Percentiles rank a stretch among this genome's conserved stretches.
Evolutionary conservation across 2,888 invertebrate genomes (phyloP).

Genomic region (Melieria picta): DNA sequence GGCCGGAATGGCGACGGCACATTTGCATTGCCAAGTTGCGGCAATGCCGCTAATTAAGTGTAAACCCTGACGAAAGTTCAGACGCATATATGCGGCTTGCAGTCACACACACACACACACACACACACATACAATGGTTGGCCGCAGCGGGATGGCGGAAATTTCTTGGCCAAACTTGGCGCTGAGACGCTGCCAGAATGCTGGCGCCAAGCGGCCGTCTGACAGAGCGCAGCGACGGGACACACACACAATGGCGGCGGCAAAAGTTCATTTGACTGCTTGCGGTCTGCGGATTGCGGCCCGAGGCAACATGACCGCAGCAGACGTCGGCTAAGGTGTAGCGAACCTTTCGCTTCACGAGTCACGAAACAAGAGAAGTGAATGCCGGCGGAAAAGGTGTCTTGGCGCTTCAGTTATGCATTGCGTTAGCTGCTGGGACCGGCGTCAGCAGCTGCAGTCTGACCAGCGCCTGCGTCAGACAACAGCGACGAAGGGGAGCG

Average conservation of each 20-base stretch:
- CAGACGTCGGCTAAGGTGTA: too few species aligned
- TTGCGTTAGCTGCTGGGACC: too few species aligned
- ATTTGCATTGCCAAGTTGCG: slow-evolving; percentile 4
- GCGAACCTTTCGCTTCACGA: too few species aligned
- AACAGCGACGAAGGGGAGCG: slow-evolving; percentile 3
- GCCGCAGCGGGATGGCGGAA: slow-evolving; percentile 5
- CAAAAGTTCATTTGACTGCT: slow-evolving; percentile 6
- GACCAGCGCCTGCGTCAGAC: not conserved
- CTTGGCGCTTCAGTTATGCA: too few species aligned
- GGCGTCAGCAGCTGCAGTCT: too few species aligned
- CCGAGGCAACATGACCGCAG: too few species aligned
- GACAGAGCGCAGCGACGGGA: not conserved
- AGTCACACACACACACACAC: not conserved
- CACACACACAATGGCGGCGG: not conserved
- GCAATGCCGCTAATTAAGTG: slow-evolving; percentile 30
- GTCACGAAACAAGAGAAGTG: too few species aligned
- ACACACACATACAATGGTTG: not conserved
- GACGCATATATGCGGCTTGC: not conserved
- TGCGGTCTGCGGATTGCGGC: not conserved
- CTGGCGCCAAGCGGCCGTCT: slow-evolving; percentile 1
- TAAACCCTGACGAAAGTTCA: slow-evolving; percentile 29
- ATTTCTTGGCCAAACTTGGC: slow-evolving; percentile 25
- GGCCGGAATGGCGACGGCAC: not conserved
- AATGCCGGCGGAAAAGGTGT: too few species aligned
- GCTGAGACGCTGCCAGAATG: not conserved